Evolutionary conservation across 2,113 vertebrate genomes (phyloP), one percentile per base, ranked within the genome.

Genomic region (Anseranas semipalmata): DNA sequence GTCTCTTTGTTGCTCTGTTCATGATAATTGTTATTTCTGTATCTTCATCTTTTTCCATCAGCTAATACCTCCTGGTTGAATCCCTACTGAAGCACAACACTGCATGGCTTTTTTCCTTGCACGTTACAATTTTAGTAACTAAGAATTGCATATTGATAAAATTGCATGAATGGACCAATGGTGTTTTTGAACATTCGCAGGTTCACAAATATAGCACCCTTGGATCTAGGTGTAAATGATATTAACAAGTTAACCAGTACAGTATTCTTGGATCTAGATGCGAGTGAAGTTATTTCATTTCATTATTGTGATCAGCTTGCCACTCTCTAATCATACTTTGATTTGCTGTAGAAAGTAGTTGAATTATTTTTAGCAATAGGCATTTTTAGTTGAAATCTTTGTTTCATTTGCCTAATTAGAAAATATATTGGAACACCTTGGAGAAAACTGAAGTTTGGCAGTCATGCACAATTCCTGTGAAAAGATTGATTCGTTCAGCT

Each of bases 101-200:
- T 73, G 14, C 10, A 2, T 5, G 5, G 8, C 10, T 27, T 21
- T 72, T 65, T 52, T 16, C 8, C 8, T 92, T 81, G 37, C 37
- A 78, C 8, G 7, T 27, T 56, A 21, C 8, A 66, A 1, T 62
- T 18, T 45, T 91, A 25, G 14, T 33, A 77, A 67, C 20, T 81
- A 2, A 63, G 60, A 86, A 78, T 41, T 50, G 7, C n/a, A 30
- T 15, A 1, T 22, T 28, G 12, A 39, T 55, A 12, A 45, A 92
- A 71, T 74, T 41, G 21, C 3, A 2, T n/a, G 6, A 43, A 9
- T 50, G 27, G 4, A 35, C 15, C 17, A 28, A 0, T 0, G 0
- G 7, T 66, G 48, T 2, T 85, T 81, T 79, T 10, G 3, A 68
- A n/a, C 19, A 75, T n/a, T 84, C 32, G 25, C 9, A 39, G 8